phyloP scores from a whole-genome alignment of 2,888 invertebrate species.

The Acleris cristana region DNA sequence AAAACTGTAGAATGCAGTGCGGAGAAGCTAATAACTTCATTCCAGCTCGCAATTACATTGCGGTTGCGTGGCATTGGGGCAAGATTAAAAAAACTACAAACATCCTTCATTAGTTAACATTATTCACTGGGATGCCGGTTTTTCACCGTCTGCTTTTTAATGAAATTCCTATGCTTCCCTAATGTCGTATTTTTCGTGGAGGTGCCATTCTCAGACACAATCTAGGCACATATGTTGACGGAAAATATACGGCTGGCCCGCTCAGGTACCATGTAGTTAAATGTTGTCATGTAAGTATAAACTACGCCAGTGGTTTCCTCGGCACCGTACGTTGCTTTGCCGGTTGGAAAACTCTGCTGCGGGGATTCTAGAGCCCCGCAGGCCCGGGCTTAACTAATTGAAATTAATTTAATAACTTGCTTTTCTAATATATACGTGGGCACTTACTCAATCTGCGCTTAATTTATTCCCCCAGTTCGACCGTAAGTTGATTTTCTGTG shows the following conservation, averaged over 20 bases:
- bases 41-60: slow-evolving; percentile 66
- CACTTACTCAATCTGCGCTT: slow-evolving; percentile 20
- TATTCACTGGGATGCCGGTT: slow-evolving; percentile 67
- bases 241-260: neutral
- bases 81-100: slow-evolving; percentile 64
- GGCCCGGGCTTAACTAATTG: slow-evolving; percentile 16
- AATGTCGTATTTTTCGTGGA: slow-evolving; percentile 11
- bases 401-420: slow-evolving; percentile 37
- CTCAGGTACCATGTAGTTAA: neutral
- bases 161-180: slow-evolving; percentile 47
- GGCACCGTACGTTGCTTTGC: neutral
- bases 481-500: slow-evolving; percentile 25
- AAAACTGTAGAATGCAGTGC: slow-evolving; percentile 40
- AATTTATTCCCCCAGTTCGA: slow-evolving; percentile 22
- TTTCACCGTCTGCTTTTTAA: slow-evolving; percentile 70
- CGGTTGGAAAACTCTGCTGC: slow-evolving; percentile 1
- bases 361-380: slow-evolving; percentile 3
- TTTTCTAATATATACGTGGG: slow-evolving; percentile 28
- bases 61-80: slow-evolving; percentile 60
- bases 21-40: slow-evolving; percentile 66
- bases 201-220: neutral
- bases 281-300: too few relatives aligned
- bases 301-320: neutral
- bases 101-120: slow-evolving; percentile 73
- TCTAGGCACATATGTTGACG: neutral